phyloP scores from a whole-genome alignment of 2,113 vertebrate genomes.

The Marmota monax region DNA sequence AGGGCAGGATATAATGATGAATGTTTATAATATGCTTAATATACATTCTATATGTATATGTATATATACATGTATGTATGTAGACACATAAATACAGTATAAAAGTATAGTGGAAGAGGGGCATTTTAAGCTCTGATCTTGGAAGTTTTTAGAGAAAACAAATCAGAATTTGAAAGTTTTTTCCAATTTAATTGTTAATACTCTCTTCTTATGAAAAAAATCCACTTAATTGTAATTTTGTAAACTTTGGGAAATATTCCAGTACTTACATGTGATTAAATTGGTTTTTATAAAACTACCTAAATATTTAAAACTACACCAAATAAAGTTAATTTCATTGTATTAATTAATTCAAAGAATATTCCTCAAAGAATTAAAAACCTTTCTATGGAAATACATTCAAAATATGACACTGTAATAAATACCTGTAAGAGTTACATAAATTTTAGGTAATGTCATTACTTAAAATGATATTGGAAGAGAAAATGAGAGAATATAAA shows the following conservation, averaged over 20 bases:
- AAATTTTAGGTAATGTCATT: not conserved
- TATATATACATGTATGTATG: too few species aligned
- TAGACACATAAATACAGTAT: too few species aligned
- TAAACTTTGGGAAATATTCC: conserved; percentile 48
- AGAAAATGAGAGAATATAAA: not conserved
- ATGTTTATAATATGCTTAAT: not conserved
- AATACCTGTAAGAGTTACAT: not conserved
- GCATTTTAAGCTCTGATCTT: not conserved
- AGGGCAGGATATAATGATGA: not conserved
- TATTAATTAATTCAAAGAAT: conserved; percentile 8
- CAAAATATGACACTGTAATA: conserved; percentile 32
- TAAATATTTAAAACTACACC: conserved; percentile 27
- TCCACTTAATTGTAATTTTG: conserved; percentile 7
- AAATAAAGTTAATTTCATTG: conserved; percentile 18
- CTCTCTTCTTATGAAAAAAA: not conserved
- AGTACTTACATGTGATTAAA: not conserved
- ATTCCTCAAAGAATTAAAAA: not conserved
- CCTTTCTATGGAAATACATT: not conserved
- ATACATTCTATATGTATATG: too few species aligned
- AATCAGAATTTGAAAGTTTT: not conserved
- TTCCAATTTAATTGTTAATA: conserved; percentile 30
- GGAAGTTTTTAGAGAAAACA: not conserved
- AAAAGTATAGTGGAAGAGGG: not conserved
- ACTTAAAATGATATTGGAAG: conserved; percentile 3
- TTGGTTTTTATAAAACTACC: not conserved